These are phyloP conservation scores for Ceyx erithaca DNA, from an alignment of 2,797 vertebrate species.

Conservation along the genomic window DNA sequence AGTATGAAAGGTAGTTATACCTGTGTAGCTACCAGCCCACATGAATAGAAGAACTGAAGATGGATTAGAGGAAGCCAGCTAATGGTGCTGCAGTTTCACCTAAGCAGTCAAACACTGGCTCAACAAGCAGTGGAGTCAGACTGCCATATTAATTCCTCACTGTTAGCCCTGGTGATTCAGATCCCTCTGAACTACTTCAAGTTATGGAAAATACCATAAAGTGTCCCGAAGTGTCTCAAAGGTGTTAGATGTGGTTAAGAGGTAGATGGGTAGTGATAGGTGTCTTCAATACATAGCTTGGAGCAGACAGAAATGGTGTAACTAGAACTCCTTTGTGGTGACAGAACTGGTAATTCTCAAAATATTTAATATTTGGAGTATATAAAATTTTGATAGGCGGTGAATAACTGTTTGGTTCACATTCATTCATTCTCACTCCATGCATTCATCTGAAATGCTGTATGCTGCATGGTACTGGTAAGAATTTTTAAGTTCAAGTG, in stretches of 20 bases:
- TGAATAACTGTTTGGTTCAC: background rate
- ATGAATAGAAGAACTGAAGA: background rate
- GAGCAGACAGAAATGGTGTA: background rate
- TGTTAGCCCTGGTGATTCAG: background rate
- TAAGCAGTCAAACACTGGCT: background rate
- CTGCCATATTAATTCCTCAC: background rate
- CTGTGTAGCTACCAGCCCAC: background rate
- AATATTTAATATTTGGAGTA: fast-evolving
- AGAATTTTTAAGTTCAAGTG: background rate
- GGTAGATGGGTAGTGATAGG: background rate
- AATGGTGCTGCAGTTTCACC: background rate
- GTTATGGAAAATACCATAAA: background rate
- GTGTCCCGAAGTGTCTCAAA: fast-evolving
- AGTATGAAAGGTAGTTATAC: background rate
- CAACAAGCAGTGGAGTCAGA: background rate
- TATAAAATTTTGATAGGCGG: background rate
- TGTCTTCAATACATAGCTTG: background rate
- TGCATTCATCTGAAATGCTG: background rate
- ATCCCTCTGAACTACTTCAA: background rate
- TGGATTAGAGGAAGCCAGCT: background rate
- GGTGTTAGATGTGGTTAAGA: background rate
- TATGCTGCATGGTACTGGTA: background rate
- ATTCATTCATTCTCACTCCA: background rate
- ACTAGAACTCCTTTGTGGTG: background rate
- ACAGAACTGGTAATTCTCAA: background rate